A percentile compares a stretch with the other conserved stretches of the same genome.
Conservation (phyloP, 2,797 vertebrate genomes). For the Todus mexicanus region DNA sequence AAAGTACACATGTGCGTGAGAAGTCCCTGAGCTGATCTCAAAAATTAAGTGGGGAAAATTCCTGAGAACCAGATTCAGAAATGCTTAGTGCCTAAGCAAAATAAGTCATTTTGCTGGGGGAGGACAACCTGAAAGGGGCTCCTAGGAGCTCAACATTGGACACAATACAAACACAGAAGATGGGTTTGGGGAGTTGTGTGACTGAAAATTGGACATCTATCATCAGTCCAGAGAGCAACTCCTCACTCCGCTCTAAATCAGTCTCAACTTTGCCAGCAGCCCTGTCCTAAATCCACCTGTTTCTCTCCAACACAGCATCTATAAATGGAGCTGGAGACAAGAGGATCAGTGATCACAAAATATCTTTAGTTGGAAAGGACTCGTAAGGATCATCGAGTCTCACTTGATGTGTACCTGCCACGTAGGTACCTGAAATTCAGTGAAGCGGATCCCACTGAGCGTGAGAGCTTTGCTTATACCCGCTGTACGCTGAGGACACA, state of each 20-base stretch:
- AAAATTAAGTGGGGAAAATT: background rate
- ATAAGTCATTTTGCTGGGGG: background rate
- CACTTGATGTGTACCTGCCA: fast-evolving
- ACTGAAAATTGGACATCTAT: background rate
- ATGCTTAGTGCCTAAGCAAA: background rate
- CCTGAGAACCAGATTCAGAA: background rate
- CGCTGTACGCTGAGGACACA: background rate
- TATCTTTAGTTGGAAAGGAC: background rate
- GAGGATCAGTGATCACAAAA: background rate
- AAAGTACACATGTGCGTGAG: background rate
- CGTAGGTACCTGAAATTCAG: background rate
- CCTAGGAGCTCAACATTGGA: background rate
- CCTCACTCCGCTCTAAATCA: background rate
- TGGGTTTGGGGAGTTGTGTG: fast-evolving
- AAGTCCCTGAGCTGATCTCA: background rate
- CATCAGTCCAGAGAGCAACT: background rate
- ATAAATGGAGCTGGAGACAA: background rate
- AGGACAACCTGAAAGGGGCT: background rate
- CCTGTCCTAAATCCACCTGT: background rate
- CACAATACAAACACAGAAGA: background rate
- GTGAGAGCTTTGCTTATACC: background rate
- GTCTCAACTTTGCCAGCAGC: background rate
- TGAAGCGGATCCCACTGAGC: background rate
- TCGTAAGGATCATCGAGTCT: fast-evolving
- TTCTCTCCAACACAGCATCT: background rate